Base-by-base conservation (phyloP, 1,140 invertebrate species). In the Leucophenga varia region DNA sequence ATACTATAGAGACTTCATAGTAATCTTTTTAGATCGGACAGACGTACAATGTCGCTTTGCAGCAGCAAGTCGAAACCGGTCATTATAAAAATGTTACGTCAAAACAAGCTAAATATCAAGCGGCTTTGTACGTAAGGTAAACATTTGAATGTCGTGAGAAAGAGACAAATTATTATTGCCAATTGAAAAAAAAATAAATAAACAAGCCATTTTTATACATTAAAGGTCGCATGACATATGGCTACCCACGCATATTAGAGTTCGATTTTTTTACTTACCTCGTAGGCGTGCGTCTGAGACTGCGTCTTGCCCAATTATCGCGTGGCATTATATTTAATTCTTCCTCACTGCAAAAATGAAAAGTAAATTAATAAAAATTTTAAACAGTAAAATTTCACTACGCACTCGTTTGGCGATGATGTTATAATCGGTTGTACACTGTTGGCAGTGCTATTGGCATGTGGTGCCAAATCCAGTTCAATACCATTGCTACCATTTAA, bases 291-390 rank as follows among this genome's bases (percentile, higher is more conserved):
- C 86, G 79, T 56, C 87, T 78, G 20, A 90, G 73, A 59, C 88
- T 90, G 18, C 85, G 89, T 58, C 87, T 78, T 20, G 86, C 79
- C 88, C 88, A 90, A 30, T 87, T 86, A 64, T 90, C 83, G 56
- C 86, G 78, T 56, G 84, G 83, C 52, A 87, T 80, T 7, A 79
- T 77, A 55, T 77, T 80, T 3, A 78, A 37, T 25, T 75, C 72
- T 39, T 70, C 69, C 49, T 72, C 69, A 42, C 64, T 75, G 49
- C 39, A 61, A 58, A 37, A 49, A 28, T 17, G 31, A 51, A 50
- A 54, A 54, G 25, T 10, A 42, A 43, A 52, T 54, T 49, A 42
- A 45, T 42, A 44, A 54, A 32, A 20, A 35, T 41, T 52, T 54
- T 49, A 35, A 14, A 22, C 9, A 36, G 39, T 38, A 18, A 44